Evolutionary conservation across 2,113 vertebrate genomes (phyloP), one percentile per base, ranked within the genome.

Genomic region (Gambusia holbrooki): DNA sequence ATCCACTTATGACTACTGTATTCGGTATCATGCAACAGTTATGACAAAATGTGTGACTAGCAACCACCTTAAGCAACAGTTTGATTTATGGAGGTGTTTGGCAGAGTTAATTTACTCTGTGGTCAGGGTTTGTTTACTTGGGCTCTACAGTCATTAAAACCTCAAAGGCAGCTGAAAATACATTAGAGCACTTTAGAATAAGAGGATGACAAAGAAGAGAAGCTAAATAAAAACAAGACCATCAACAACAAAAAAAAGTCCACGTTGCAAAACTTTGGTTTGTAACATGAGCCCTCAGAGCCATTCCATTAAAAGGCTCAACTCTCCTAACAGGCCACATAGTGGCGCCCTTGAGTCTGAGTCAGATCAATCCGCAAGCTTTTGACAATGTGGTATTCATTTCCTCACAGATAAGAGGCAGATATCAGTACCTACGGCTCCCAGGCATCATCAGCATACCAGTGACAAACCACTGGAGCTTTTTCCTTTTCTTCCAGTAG

Each of bases 381-480:
- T 62, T n/a, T 0, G 22, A 64, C 80, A 85, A 85, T 76, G 85
- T 81, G 87, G 85, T 63, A 66, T 84, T 90, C 74, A 88, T 90
- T 92, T 90, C 89, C 88, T 91, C 62, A 14, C 61, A 87, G 92
- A 92, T 89, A 93, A 89, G 80, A 80, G 69, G 68, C 79, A 82
- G 80, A 75, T 88, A 91, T 86, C 85, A 86, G 84, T 84, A 80
- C 88, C 90, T 92, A 90, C 88, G 90, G 86, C 91, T 90, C 75
- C 81, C 90, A 90, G 90, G 88, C 90, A 88, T 89, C 89, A 90
- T 88, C 87, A 79, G 77, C 90, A 92, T 88, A 89, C 92, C 90
- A 86, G 84, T 84, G 83, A 84, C 86, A 87, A 91, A 90, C 79
- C 85, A 84, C 80, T 66, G 67, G 66, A 86, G 87, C 83, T 76